Evolutionary conservation across 2,113 vertebrate genomes (phyloP).

Genomic region (Nyctibius bracteatus): DNA sequence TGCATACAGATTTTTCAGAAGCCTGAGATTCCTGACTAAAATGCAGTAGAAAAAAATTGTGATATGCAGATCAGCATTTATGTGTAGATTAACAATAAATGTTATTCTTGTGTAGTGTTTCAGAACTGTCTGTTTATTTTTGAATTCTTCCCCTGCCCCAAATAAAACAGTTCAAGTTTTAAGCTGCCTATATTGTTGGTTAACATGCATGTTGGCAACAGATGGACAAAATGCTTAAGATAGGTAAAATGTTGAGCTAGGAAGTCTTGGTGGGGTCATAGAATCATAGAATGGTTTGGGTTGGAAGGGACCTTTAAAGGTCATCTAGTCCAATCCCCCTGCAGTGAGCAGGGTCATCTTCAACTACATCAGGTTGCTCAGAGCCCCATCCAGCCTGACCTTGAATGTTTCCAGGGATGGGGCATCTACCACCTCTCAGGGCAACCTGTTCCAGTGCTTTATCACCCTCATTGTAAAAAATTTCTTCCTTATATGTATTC

Average conservation of each 20-base stretch:
- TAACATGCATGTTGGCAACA: background rate
- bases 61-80: background rate
- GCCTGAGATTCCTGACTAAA: background rate
- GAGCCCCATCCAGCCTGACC: background rate
- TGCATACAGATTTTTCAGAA: background rate
- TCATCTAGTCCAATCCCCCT: background rate
- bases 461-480: background rate
- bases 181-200: background rate
- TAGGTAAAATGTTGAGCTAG: background rate
- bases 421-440: background rate
- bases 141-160: rapidly evolving
- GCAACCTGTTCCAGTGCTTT: background rate
- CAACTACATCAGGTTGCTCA: background rate
- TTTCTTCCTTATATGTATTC: background rate
- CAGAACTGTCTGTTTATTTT: background rate
- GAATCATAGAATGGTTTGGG: background rate
- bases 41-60: background rate
- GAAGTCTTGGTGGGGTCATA: background rate
- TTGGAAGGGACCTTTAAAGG: background rate
- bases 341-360: background rate
- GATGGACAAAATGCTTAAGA: background rate
- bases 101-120: background rate
- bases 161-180: background rate
- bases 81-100: background rate
- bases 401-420: background rate